A percentile compares a stretch with the other conserved stretches of the same genome.
phyloP scores from a whole-genome alignment of 2,888 invertebrate species.

The Eilema griseolum region DNA sequence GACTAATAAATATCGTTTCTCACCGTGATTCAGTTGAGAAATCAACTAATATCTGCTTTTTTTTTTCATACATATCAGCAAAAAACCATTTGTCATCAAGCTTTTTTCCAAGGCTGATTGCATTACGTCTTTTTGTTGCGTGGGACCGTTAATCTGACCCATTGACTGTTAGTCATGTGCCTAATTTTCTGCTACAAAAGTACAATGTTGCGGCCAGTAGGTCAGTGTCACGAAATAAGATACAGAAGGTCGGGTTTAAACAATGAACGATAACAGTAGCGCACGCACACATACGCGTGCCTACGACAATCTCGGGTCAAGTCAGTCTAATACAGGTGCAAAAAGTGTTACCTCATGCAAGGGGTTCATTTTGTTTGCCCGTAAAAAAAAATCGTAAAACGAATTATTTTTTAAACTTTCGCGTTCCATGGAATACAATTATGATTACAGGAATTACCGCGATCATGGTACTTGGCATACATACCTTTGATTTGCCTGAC shows the following conservation, averaged over 20 bases:
- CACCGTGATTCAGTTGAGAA: background rate
- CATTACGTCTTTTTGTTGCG: slow-evolving; percentile 1
- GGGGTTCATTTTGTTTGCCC: no score
- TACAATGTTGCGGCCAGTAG: background rate
- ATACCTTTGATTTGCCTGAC: no score
- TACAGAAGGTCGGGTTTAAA: background rate
- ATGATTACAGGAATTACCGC: no score
- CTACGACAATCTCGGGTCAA: background rate
- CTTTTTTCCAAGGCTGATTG: background rate
- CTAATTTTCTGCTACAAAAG: slow-evolving; percentile 4
- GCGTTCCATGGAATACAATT: no score
- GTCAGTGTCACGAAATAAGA: background rate
- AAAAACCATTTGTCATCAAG: slow-evolving; percentile 3
- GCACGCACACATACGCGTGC: background rate
- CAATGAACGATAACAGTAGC: background rate
- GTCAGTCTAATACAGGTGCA: background rate
- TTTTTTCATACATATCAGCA: background rate
- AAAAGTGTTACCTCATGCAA: background rate
- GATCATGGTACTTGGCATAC: no score
- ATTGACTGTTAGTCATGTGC: slow-evolving; percentile 4
- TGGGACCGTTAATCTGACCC: background rate
- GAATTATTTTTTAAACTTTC: no score
- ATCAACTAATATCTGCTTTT: background rate
- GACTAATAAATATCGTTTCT: background rate
- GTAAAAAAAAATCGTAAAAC: no score